These are phyloP conservation scores for Watsonalla binaria DNA, from an alignment of 2,888 invertebrate genomes.

Conservation along the genomic window DNA sequence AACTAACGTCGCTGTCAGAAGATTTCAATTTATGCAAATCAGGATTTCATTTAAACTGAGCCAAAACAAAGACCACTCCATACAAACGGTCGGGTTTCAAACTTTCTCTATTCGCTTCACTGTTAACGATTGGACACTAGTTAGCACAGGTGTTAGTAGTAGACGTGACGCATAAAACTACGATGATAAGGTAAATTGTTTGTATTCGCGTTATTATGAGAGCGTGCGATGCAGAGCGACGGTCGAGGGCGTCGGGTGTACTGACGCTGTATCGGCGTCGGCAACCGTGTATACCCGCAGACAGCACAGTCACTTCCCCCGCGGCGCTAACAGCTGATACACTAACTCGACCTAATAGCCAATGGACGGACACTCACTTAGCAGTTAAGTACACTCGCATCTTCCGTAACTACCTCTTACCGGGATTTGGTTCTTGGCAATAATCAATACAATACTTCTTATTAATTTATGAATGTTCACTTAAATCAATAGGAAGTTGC, in stretches of 20 bases:
- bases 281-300: conserved; percentile 24
- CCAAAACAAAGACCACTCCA: conserved; percentile 5
- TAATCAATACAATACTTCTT: too few species aligned
- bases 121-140: conserved; percentile 4
- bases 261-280: conserved; percentile 48
- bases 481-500: too few species aligned
- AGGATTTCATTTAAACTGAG: conserved; percentile 3
- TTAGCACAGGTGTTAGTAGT: conserved; percentile 19
- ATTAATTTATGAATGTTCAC: too few species aligned
- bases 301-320: conserved; percentile 43
- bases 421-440: too few species aligned
- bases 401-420: too few species aligned
- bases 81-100: not conserved
- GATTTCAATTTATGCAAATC: conserved; percentile 12
- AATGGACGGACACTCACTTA: too few species aligned
- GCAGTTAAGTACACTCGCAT: too few species aligned
- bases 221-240: conserved; percentile 28
- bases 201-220: conserved; percentile 12
- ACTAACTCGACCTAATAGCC: conserved; percentile 17
- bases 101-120: not conserved
- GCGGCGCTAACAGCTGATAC: conserved; percentile 64
- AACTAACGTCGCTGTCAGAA: conserved; percentile 36
- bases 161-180: conserved; percentile 33
- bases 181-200: conserved; percentile 35
- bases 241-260: conserved; percentile 48